Evolutionary conservation across 2,888 invertebrate species (phyloP), one percentile per base, ranked within the genome.

Genomic region (Thera britannica): DNA sequence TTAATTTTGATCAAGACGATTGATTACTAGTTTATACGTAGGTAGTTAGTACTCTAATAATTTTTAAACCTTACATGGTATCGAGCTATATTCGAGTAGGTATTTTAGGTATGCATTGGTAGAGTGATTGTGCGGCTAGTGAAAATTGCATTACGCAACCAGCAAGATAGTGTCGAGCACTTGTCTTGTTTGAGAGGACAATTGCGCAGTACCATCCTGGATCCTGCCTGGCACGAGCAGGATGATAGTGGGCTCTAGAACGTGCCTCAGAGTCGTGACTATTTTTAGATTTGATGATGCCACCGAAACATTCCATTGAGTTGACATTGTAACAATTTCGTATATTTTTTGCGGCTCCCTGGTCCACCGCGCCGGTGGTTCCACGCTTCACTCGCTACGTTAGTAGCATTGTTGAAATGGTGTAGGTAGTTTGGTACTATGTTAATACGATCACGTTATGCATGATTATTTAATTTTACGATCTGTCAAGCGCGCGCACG

Each of bases 211-310:
- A 23, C 75, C 79, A 81, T 83, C 82, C 84, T 83, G 82, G 77
- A 79, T 83, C 81, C 80, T 87, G 82, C 23, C 23, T 23, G 23
- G 23, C 23, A 23, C 23, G 23, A 23, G 83, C 87, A 86, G 87
- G 87, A 89, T 88, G 85, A 86, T 84, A 82, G 87, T 85, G 84
- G 80, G 81, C 83, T 82, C 82, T 82, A 82, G 79, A 83, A 77
- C 78, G 80, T 80, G 80, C 83, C 80, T 77, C 86, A 60, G 67
- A 70, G 68, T 84, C 84, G 84, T 80, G 82, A 83, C 86, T 91
- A 92, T 90, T 88, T 92, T 88, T 91, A 90, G 90, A 83, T 63
- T 78, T 86, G 88, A 90, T 87, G 85, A 83, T 85, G 87, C 83
- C 80, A 77, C 79, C 81, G 73, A 87, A 88, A 86, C 84, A 90